Evolutionary conservation across 2,888 invertebrate genomes (phyloP).

Genomic region (Drosophila testacea): DNA sequence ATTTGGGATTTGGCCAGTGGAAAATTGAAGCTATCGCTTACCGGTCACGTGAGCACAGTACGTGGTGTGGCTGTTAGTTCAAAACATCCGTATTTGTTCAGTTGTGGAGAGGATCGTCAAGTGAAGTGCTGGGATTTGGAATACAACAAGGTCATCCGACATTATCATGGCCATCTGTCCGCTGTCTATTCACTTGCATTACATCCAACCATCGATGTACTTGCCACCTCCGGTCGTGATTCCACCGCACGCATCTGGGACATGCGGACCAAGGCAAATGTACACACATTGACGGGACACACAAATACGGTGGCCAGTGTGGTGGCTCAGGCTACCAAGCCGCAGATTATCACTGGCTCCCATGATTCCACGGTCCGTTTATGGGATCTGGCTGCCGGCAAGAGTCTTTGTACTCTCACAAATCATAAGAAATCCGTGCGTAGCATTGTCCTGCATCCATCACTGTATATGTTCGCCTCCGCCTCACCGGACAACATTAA

Average conservation of each 20-base stretch:
- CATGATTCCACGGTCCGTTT: constrained; percentile 98
- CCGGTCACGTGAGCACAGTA: constrained; percentile 99
- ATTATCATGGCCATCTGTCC: constrained; percentile 99
- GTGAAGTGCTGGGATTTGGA: constrained; percentile 99
- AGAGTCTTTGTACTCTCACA: constrained; percentile 96
- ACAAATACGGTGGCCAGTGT: constrained; percentile 98
- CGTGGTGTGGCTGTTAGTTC: constrained; percentile 97
- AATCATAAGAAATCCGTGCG: constrained; percentile 99
- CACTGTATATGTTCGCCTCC: constrained; percentile 96
- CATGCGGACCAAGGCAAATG: constrained; percentile 99
- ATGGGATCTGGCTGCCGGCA: constrained; percentile 99
- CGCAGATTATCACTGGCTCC: constrained; percentile 96
- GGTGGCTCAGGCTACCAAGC: constrained; percentile 96
- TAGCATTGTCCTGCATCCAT: constrained; percentile 91
- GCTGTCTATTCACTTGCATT: constrained; percentile 97
- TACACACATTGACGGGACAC: constrained; percentile 97
- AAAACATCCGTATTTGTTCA: constrained; percentile 98
- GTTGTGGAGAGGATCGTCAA: constrained; percentile 99
- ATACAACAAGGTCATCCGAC: constrained; percentile 98
- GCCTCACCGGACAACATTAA: constrained; percentile 99
- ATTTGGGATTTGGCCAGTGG: constrained; percentile 99
- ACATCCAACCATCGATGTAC: constrained; percentile 95
- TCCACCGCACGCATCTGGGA: constrained; percentile 99
- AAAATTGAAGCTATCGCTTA: constrained; percentile 97
- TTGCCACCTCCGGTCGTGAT: constrained; percentile 97